These are phyloP conservation scores for Lordiphosa collinella DNA, from an alignment of 1,140 invertebrate genomes.

Conservation along the genomic window DNA sequence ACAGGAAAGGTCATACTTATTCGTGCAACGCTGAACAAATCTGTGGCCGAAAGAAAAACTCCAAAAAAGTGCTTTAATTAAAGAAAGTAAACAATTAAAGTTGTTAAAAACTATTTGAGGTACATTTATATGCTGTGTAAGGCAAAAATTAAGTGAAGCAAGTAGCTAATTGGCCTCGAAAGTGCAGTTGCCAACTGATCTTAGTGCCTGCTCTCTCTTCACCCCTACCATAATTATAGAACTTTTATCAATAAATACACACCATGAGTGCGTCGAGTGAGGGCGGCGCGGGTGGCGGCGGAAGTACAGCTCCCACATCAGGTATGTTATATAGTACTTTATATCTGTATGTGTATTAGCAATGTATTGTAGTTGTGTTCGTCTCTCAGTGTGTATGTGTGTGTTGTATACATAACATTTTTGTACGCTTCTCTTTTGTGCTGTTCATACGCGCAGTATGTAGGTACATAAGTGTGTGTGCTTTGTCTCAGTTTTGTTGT, in stretches of 20 bases:
- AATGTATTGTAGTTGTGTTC: constrained; percentile 23
- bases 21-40: too few relatives aligned
- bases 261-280: constrained; percentile 71
- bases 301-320: constrained; percentile 63
- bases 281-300: constrained; percentile 51
- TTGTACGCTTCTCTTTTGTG: constrained; percentile 51
- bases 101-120: too few relatives aligned
- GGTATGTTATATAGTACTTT: constrained; percentile 53
- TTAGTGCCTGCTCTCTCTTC: too few relatives aligned
- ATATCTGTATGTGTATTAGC: constrained; percentile 38
- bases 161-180: too few relatives aligned
- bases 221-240: constrained; percentile 27
- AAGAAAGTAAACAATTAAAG: too few relatives aligned
- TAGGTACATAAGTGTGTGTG: constrained; percentile 21
- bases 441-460: constrained; percentile 49
- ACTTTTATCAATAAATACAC: constrained; percentile 44
- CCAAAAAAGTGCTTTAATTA: too few relatives aligned
- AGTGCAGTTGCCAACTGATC: too few relatives aligned
- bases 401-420: constrained; percentile 55
- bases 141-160: too few relatives aligned
- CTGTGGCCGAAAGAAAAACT: too few relatives aligned
- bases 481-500: constrained; percentile 55
- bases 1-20: too few relatives aligned
- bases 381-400: constrained; percentile 35
- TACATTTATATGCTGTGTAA: too few relatives aligned